Base-by-base conservation (phyloP, 2,888 invertebrate genomes). In the Andrena fulva region DNA sequence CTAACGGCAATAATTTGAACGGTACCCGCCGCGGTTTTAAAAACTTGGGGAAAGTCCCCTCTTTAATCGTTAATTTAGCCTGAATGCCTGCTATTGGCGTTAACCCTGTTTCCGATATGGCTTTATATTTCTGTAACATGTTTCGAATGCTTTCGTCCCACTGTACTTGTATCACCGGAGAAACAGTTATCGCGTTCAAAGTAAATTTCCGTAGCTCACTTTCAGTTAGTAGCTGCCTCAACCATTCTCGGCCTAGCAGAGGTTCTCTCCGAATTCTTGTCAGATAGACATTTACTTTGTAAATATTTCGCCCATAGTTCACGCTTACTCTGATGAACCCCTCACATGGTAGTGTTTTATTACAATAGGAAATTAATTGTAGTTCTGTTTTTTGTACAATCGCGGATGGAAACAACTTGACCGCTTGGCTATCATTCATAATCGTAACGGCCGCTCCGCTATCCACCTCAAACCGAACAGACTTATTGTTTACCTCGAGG, bases 361-460 rank as follows among this genome's bases (percentile, higher is more conserved):
- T 67, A n/a, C 52, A 67, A 31, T n/a, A 52, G 2, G 67, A 29
- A 31, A 68, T 31, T 52, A 52, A 31, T 54, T 50, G 63, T 7
- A 63, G 33, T 20, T 63, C 33, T n/a, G 63, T 16, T 7, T 12
- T 24, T 6, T n/a, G 3, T 12, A 56, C 27, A 10, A 10, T 24
- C 12, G 6, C 56, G 27, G 24, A 8, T 10, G 56, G 56, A 7
- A 56, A n/a, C 8, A 54, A 8, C 24, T 12, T 54, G 24, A 54
- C n/a, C 16, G n/a, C 20, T 8, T 33, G 6, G 3, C 35, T 31
- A n/a, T 63, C 8, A 27, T 31, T 52, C 4, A 35, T 52, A 12
- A 68, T 29, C 10, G 67, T 68, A 50, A 68, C 67, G 52, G 67
- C 52, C 16, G 52, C 52, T 6, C 67, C 67, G 31, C 52, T 67